phyloP scores from a whole-genome alignment of 2,888 invertebrate genomes.

The Mimachlamys varia region DNA sequence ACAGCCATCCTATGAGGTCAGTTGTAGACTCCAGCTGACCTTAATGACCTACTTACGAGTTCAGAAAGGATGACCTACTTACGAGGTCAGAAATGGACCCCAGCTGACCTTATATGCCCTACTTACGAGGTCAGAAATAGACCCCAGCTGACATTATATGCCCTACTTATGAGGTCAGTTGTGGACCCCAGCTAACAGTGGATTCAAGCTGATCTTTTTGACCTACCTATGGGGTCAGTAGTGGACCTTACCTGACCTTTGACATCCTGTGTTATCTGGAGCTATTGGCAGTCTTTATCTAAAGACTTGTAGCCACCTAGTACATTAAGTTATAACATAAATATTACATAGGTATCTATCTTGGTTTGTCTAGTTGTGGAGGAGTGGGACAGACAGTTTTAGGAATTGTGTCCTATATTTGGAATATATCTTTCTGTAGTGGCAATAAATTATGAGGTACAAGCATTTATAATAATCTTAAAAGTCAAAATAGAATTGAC shows the following conservation, averaged over 20 bases:
- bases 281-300: no score
- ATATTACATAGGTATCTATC: neutral
- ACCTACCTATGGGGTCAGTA: neutral
- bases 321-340: neutral
- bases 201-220: neutral
- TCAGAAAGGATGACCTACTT: no score
- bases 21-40: neutral
- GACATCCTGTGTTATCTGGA: neutral
- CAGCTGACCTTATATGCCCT: neutral
- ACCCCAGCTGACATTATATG: neutral
- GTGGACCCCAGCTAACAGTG: neutral
- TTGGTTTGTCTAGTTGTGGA: neutral
- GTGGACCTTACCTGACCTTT: neutral
- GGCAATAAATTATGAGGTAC: neutral
- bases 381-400: neutral
- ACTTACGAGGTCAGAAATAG: neutral
- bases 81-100: neutral
- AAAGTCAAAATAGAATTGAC: neutral
- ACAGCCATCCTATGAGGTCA: neutral
- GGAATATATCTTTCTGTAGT: neutral
- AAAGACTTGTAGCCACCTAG: neutral
- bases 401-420: neutral
- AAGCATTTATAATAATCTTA: neutral
- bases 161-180: neutral
- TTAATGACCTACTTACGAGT: neutral